These are phyloP conservation scores for Thumatha senex DNA, from an alignment of 2,888 invertebrate genomes.

Conservation along the genomic window DNA sequence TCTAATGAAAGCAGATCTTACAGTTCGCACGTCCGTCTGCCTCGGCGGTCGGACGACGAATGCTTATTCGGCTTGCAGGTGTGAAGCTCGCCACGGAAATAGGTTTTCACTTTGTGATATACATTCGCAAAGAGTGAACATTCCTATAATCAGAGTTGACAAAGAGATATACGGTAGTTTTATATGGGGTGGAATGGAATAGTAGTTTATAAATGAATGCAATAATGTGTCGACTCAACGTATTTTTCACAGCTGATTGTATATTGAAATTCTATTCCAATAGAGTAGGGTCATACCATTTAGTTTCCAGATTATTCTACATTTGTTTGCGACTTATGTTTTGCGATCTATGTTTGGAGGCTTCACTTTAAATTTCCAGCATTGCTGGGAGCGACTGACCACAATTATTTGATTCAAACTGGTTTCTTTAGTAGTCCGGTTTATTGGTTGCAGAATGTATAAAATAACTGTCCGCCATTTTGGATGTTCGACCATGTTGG, in stretches of 20 bases:
- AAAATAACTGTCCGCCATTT: too few species aligned
- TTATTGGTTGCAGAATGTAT: too few species aligned
- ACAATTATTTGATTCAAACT: too few species aligned
- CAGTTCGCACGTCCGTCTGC: constrained; percentile 42
- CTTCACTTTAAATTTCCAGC: too few species aligned
- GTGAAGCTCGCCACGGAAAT: constrained; percentile 31
- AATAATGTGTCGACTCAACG: neutral
- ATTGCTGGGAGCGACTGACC: too few species aligned
- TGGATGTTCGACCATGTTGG: too few species aligned
- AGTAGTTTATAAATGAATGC: neutral
- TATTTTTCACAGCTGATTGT: neutral
- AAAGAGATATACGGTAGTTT: constrained; percentile 2
- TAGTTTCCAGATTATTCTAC: too few species aligned
- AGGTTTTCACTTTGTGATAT: constrained; percentile 30
- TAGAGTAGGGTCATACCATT: too few species aligned
- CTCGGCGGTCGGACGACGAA: constrained; percentile 57
- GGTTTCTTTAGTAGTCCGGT: too few species aligned
- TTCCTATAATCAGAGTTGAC: constrained; percentile 9
- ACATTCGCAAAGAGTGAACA: constrained; percentile 18
- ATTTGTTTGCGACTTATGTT: too few species aligned
- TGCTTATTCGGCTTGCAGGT: constrained; percentile 49
- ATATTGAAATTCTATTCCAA: neutral
- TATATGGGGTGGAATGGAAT: neutral
- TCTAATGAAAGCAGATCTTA: constrained; percentile 12
- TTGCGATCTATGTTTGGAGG: too few species aligned